Evolutionary conservation across 2,888 invertebrate species (phyloP).

Genomic region (Spisula solida): DNA sequence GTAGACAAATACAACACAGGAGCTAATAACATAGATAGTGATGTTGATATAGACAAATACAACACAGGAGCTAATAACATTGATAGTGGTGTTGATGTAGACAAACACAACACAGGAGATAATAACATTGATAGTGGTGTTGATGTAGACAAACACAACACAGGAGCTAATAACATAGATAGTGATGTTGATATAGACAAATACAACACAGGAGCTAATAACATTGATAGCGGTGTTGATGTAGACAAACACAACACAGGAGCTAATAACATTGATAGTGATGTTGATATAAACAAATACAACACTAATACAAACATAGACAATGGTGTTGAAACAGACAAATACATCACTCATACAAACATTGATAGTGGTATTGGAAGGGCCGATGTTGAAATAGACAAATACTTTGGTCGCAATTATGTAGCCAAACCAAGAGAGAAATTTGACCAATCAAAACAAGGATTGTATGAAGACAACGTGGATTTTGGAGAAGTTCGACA

Average conservation of each 20-base stretch:
- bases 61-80: background rate
- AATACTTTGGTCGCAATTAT: background rate
- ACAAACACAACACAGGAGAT: background rate
- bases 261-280: no score
- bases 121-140: background rate
- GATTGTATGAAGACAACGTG: background rate
- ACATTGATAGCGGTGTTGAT: no score
- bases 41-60: background rate
- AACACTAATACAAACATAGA: no score
- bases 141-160: background rate
- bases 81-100: background rate
- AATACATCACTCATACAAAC: background rate
- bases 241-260: no score
- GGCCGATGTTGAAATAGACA: background rate
- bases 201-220: no score
- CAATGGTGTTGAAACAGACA: no score
- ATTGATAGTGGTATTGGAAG: background rate
- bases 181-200: background rate
- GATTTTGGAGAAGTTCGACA: background rate
- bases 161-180: background rate
- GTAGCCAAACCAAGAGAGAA: background rate
- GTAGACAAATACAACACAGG: no score
- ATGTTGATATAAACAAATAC: no score
- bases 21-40: background rate
- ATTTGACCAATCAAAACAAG: background rate